phyloP scores from a whole-genome alignment of 2,797 vertebrate genomes.

The Amblyraja radiata region DNA sequence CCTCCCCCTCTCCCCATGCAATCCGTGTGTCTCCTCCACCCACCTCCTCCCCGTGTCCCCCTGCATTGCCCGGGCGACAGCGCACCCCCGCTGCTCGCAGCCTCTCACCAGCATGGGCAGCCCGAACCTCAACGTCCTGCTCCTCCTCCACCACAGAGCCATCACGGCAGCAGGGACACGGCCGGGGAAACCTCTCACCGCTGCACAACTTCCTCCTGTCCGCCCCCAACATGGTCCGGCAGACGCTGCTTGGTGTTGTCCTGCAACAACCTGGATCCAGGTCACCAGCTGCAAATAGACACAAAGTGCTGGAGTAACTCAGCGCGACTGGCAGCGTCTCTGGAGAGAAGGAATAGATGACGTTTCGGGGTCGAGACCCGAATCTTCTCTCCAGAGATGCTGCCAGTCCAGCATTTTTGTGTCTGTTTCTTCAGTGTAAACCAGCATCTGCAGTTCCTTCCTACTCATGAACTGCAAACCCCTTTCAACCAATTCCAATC shows the following conservation, averaged over 20 bases:
- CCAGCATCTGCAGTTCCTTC: no score
- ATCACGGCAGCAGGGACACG: constrained; percentile 23
- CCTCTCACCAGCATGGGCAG: constrained; percentile 60
- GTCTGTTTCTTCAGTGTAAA: no score
- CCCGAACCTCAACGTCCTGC: constrained; percentile 53
- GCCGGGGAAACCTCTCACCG: neutral
- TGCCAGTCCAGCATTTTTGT: no score
- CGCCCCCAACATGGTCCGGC: neutral
- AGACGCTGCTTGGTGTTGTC: accelerated
- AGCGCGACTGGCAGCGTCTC: no score
- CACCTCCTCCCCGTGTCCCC: accelerated
- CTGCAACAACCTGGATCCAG: neutral
- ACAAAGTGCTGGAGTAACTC: no score
- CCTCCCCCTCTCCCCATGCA: neutral
- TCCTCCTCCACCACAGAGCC: constrained; percentile 40
- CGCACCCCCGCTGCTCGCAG: accelerated
- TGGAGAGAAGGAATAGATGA: no score
- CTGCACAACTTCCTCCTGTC: neutral
- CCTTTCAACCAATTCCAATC: neutral
- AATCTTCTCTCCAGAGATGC: no score
- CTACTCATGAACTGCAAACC: neutral
- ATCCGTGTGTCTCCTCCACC: no score
- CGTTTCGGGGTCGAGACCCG: no score
- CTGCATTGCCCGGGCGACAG: no score
- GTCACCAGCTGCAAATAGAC: no score